A percentile compares a stretch with the other conserved stretches of the same genome.
Evolutionary conservation across 2,797 vertebrate genomes (phyloP).

Genomic region (Macropus fuliginosus): DNA sequence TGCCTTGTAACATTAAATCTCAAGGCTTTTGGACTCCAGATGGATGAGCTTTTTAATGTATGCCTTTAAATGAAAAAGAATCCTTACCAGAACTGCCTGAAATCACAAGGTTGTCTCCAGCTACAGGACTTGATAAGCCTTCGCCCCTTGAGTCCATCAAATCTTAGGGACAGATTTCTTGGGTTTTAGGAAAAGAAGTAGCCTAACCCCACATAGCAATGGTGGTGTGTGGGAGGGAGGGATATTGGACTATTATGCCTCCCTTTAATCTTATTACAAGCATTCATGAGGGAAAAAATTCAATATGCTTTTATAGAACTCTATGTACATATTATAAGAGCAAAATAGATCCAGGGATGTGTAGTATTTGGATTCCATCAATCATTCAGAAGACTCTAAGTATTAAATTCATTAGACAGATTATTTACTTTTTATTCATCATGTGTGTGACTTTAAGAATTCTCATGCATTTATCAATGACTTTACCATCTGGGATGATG

Average conservation of each 20-base stretch:
- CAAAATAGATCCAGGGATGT: constrained; percentile 22
- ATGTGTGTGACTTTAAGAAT: constrained; percentile 10
- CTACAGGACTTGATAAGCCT: background rate
- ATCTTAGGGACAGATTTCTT: background rate
- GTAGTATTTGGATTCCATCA: constrained; percentile 47
- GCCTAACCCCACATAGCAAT: background rate
- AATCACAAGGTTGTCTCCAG: background rate
- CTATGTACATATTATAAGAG: constrained; percentile 40
- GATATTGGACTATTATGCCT: background rate
- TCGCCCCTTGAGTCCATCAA: background rate
- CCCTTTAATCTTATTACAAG: constrained; percentile 48
- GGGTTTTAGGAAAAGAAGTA: background rate
- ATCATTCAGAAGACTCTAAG: constrained; percentile 41
- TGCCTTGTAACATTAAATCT: background rate
- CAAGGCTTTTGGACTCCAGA: background rate
- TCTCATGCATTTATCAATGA: background rate
- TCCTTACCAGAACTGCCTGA: background rate
- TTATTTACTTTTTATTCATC: constrained; percentile 58
- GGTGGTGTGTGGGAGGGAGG: no score
- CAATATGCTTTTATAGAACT: constrained; percentile 39
- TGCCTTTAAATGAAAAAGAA: background rate
- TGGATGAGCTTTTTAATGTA: background rate
- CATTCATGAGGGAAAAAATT: constrained; percentile 40
- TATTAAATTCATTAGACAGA: constrained; percentile 17
- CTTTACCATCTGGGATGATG: constrained; percentile 2